Evolutionary conservation across 2,113 vertebrate genomes (phyloP).

Genomic region (Nothoprocta pentlandii): DNA sequence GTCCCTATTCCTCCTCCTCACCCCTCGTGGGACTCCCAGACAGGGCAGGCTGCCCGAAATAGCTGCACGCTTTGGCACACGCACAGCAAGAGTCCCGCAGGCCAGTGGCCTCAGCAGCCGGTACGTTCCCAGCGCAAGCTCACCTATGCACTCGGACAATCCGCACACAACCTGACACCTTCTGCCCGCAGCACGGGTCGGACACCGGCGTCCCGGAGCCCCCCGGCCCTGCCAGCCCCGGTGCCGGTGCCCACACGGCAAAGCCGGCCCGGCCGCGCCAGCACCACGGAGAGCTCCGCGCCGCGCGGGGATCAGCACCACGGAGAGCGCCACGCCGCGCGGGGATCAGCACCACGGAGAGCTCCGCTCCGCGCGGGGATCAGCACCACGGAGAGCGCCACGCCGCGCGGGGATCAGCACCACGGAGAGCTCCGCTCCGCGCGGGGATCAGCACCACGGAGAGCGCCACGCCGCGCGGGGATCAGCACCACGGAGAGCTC

Average conservation of each 20-base stretch:
- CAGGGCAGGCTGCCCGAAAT: not conserved
- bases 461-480: not conserved
- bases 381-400: not conserved
- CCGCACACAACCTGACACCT: too few species aligned
- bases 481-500: constrained; percentile 55
- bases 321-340: not conserved
- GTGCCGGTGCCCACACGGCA: constrained; percentile 9
- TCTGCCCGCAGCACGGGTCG: too few species aligned
- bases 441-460: not conserved
- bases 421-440: constrained; percentile 14
- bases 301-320: not conserved
- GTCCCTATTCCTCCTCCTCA: not conserved
- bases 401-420: not conserved
- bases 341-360: constrained; percentile 47
- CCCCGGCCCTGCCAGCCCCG: too few species aligned
- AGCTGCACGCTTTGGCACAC: not conserved
- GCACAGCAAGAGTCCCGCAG: too few species aligned
- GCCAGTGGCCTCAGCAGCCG: not conserved
- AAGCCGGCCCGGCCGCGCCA: not conserved
- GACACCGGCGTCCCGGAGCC: fast-evolving
- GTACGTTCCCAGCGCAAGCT: too few species aligned
- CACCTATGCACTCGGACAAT: too few species aligned
- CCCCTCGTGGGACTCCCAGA: fast-evolving
- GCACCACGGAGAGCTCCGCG: not conserved
- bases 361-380: not conserved